These are phyloP conservation scores for Tympanoctomys barrerae DNA, from an alignment of 2,797 vertebrate genomes.

Conservation along the genomic window DNA sequence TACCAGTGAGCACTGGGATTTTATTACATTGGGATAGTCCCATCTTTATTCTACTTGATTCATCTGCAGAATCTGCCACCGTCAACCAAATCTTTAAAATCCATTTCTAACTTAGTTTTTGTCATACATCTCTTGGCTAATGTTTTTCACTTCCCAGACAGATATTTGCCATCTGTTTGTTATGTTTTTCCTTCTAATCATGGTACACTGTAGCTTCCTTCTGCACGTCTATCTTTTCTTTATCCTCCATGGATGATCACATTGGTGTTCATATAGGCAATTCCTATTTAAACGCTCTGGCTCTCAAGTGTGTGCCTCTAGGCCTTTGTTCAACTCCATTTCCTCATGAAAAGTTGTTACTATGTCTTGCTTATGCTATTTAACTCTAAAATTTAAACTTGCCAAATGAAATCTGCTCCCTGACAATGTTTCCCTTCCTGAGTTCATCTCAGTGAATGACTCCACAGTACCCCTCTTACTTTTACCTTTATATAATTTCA, in stretches of 20 bases:
- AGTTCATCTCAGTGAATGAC: slow-evolving; percentile 5
- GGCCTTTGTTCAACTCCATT: neutral
- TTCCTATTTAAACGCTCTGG: neutral
- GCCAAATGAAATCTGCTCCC: neutral
- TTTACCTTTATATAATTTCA: slow-evolving; percentile 1
- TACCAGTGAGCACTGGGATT: neutral
- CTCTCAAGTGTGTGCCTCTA: neutral
- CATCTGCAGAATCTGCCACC: neutral
- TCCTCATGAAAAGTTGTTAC: neutral
- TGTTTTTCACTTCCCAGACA: neutral
- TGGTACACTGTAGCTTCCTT: neutral
- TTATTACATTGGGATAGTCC: neutral
- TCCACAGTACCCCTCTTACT: neutral
- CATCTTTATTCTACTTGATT: neutral
- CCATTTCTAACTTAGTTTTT: neutral
- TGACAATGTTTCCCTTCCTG: neutral
- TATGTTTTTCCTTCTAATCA: neutral
- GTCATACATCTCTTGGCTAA: neutral
- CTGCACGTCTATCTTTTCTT: neutral
- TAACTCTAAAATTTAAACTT: neutral
- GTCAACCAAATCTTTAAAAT: neutral
- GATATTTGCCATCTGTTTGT: neutral
- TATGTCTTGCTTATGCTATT: neutral
- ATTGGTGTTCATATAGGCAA: neutral
- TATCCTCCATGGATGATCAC: neutral